Percentiles rank a stretch among this genome's conserved stretches.
Evolutionary conservation across 30 jellyfish, hydroid and myxozoan genomes (phyloP).

Genomic region (Chrysaora quinquecirrha): DNA sequence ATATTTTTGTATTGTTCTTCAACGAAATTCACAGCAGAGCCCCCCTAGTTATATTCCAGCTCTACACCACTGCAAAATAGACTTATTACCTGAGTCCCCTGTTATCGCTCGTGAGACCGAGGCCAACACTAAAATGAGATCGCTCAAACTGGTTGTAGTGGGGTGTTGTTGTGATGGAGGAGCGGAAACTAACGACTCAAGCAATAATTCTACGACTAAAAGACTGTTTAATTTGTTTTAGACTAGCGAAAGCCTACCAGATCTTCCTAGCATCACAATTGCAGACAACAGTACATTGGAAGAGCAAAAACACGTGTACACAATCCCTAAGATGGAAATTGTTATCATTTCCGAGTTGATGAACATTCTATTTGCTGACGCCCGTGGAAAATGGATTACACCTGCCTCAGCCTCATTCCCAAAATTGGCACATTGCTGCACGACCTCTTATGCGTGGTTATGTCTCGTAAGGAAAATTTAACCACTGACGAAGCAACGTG

Average conservation of each 20-base stretch:
- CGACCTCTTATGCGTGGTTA: conserved; percentile 33
- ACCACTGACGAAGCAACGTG: conserved; percentile 50
- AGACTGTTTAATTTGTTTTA: background rate
- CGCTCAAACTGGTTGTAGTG: too few relatives aligned
- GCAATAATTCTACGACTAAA: too few relatives aligned
- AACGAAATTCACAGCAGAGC: too few relatives aligned
- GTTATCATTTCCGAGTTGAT: conserved; percentile 57
- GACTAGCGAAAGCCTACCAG: conserved; percentile 15
- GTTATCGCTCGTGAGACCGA: too few relatives aligned
- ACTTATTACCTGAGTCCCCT: too few relatives aligned
- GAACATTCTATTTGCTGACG: conserved; percentile 6
- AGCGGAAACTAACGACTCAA: too few relatives aligned
- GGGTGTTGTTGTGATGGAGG: too few relatives aligned
- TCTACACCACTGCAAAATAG: too few relatives aligned
- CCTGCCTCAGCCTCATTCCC: background rate
- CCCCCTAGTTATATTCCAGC: too few relatives aligned
- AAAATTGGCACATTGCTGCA: conserved; percentile 6
- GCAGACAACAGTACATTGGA: background rate
- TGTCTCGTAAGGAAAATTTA: conserved; percentile 18
- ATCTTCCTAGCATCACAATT: background rate
- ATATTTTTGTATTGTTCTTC: too few relatives aligned
- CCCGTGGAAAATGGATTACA: background rate
- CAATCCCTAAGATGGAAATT: conserved; percentile 43
- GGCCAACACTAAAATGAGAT: too few relatives aligned
- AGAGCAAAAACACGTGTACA: background rate